These are phyloP conservation scores for Polyergus mexicanus DNA, from an alignment of 1,140 invertebrate genomes.

Conservation along the genomic window DNA sequence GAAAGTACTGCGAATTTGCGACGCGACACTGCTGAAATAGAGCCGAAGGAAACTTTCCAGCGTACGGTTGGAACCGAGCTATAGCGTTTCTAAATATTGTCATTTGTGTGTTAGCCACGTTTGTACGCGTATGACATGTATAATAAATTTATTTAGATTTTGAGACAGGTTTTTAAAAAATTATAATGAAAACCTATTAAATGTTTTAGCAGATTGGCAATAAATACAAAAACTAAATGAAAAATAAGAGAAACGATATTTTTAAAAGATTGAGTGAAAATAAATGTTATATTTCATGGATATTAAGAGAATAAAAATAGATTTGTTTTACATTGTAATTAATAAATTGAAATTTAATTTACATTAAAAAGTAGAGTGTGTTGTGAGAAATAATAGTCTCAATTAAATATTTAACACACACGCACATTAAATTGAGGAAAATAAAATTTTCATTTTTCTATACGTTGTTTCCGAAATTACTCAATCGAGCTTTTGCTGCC, in stretches of 20 bases:
- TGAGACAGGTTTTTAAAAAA: not conserved
- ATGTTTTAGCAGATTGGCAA: not conserved
- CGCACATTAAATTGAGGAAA: slow-evolving; percentile 1
- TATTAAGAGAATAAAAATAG: not conserved
- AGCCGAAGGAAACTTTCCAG: slow-evolving; percentile 46
- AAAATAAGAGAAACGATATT: too few species aligned
- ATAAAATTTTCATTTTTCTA: not conserved
- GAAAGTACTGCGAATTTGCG: slow-evolving; percentile 47
- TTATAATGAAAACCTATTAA: not conserved
- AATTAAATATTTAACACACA: not conserved
- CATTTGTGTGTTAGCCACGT: not conserved
- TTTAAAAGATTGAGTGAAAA: not conserved
- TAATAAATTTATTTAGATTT: slow-evolving; percentile 23
- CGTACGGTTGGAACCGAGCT: not conserved
- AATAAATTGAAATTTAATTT: not conserved
- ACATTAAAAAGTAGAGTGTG: not conserved
- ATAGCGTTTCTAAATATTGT: slow-evolving; percentile 28
- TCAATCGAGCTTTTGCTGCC: not conserved
- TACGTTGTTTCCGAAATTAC: not conserved
- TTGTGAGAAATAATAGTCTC: not conserved
- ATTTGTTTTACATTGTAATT: not conserved
- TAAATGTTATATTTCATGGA: not conserved
- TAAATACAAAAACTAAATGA: not conserved
- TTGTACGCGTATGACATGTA: not conserved
- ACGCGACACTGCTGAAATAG: slow-evolving; percentile 47